phyloP scores from a whole-genome alignment of 2,113 vertebrate genomes.

The Corythornis cristatus region DNA sequence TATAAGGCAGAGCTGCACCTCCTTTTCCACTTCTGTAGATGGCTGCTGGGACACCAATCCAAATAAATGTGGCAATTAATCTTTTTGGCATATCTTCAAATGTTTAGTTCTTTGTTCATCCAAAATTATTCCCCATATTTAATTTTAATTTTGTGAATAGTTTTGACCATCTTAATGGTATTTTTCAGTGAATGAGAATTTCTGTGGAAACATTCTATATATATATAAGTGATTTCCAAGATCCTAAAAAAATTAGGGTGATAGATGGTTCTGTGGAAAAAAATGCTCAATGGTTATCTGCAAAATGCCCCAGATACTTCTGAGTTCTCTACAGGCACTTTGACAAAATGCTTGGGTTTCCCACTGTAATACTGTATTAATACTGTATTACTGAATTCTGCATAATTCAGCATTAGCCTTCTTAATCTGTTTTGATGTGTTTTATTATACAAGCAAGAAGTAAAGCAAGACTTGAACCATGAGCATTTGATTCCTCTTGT shows the following conservation, averaged over 20 bases:
- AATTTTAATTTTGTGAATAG: not conserved
- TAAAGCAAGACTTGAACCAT: not conserved
- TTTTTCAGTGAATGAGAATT: not conserved
- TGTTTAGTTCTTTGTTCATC: not conserved
- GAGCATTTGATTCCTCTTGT: not conserved
- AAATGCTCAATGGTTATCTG: constrained; percentile 11
- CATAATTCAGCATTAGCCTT: constrained; percentile 47
- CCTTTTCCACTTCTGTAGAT: not conserved
- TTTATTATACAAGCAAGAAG: not conserved
- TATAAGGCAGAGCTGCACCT: not conserved
- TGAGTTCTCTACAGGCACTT: constrained; percentile 15
- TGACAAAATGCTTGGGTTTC: constrained; percentile 49
- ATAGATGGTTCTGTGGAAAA: not conserved
- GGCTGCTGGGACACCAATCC: not conserved
- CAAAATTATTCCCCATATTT: not conserved
- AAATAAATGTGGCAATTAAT: not conserved
- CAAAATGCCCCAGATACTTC: constrained; percentile 46
- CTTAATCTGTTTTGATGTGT: constrained; percentile 50
- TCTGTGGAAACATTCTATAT: not conserved
- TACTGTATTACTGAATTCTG: constrained; percentile 34
- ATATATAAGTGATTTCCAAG: not conserved
- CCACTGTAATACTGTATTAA: not conserved
- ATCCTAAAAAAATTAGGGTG: not conserved
- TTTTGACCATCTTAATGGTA: not conserved
- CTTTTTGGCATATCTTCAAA: not conserved